Conservation (phyloP, 2,797 vertebrate genomes). For the Danionella dracula region DNA sequence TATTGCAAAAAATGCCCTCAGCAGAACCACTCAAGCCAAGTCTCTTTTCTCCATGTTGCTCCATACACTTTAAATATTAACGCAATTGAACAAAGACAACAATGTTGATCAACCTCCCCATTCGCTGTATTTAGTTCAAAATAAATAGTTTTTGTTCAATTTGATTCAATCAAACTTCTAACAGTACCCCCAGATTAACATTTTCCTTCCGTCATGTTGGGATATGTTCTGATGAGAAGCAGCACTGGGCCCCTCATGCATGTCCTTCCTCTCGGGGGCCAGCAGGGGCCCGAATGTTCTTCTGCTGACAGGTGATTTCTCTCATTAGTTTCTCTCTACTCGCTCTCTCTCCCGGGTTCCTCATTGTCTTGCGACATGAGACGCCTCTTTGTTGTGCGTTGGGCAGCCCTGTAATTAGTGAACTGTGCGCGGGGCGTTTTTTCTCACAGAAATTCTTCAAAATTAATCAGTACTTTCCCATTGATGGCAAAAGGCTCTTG, state of each 20-base stretch:
- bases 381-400: slow-evolving; percentile 76
- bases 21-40: no score
- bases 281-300: slow-evolving; percentile 35
- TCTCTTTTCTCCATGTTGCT: no score
- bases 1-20: no score
- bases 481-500: slow-evolving; percentile 69
- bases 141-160: no score
- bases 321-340: slow-evolving; percentile 50
- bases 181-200: no score
- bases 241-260: slow-evolving; percentile 35
- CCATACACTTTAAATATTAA: no score
- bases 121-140: no score
- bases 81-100: no score
- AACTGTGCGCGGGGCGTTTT: slow-evolving; percentile 71
- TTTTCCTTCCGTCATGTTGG: neutral
- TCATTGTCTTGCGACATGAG: slow-evolving; percentile 82
- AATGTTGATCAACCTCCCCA: no score
- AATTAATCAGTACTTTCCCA: slow-evolving; percentile 83
- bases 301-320: slow-evolving; percentile 73
- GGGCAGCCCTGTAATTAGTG: slow-evolving; percentile 77
- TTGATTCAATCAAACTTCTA: no score
- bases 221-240: neutral
- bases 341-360: slow-evolving; percentile 66
- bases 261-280: slow-evolving; percentile 29
- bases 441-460: slow-evolving; percentile 79